Evolutionary conservation across 2,888 invertebrate species (phyloP), one percentile per base, ranked within the genome.

Genomic region (Megaustenia siamemsis): DNA sequence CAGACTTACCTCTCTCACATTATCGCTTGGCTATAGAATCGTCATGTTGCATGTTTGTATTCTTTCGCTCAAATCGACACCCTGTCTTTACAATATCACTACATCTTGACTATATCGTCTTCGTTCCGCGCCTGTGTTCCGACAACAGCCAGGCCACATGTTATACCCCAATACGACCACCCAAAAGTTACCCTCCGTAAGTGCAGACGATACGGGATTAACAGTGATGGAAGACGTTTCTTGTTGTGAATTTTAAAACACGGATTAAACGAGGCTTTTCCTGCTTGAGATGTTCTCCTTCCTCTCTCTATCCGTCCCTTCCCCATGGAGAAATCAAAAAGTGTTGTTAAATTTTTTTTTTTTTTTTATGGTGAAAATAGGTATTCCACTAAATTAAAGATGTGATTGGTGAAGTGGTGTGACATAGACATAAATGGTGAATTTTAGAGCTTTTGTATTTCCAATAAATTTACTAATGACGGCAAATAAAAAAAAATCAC

Each of bases 81-180:
- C 60, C 66, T 24, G 43, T 63, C 45, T 35, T 63, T 35, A 60
- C 78, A 78, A 66, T 53, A 78, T 66, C 78, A 40, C 24, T 21
- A n/a, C 78, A 63, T 78, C 78, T 66, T 15, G 28, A 66, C 78
- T 78, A 60, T 60, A 78, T 78, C 78, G 28, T 78, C 53, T 78
- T 78, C 78, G 63, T 63, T 78, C 63, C 45, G 78, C 43, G 56
- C 38, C 18, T 38, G n/a, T 78, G 53, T 78, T 78, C 63, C 78
- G 38, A 63, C 63, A 66, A 28, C 56, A 78, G 77, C 77, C n/a
- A 49, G 35, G 43, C 21, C n/a, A n/a, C n/a, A n/a, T n/a, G n/a
- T 21, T 73, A 38, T 21, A 66, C 28, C 45, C 45, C n/a, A 78
- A 60, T 45, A 60, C 28, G 78, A 60, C 78, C 78, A 78, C 78